phyloP scores from a whole-genome alignment of 2,888 invertebrate species.

The Herminia tarsipennalis region DNA sequence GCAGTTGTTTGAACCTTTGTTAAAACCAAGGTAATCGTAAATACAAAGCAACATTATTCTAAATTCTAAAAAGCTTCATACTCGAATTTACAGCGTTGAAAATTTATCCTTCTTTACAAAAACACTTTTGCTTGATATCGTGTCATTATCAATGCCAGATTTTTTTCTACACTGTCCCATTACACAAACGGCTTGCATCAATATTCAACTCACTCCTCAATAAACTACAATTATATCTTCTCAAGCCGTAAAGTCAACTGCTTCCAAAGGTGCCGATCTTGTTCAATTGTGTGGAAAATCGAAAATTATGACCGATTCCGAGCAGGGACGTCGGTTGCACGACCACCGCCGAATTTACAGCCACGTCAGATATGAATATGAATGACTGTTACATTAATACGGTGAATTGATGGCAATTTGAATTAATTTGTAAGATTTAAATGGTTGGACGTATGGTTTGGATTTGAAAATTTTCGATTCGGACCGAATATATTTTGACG shows the following conservation, averaged over 20 bases:
- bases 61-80: too few relatives aligned
- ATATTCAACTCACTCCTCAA: constrained; percentile 18
- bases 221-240: constrained; percentile 31
- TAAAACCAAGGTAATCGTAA: too few relatives aligned
- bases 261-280: constrained; percentile 60
- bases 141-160: too few relatives aligned
- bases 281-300: constrained; percentile 81
- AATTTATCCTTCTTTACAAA: too few relatives aligned
- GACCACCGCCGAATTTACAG: constrained; percentile 62
- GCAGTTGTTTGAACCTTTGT: too few relatives aligned
- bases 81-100: too few relatives aligned
- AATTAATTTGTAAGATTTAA: constrained; percentile 18
- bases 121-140: too few relatives aligned
- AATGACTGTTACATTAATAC: constrained; percentile 47
- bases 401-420: constrained; percentile 29
- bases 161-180: too few relatives aligned
- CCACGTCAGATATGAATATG: constrained; percentile 57
- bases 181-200: too few relatives aligned
- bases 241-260: constrained; percentile 19
- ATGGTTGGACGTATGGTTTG: not conserved
- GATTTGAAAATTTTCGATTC: not conserved
- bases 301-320: constrained; percentile 77
- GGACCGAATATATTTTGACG: too few relatives aligned
- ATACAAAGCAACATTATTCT: too few relatives aligned
- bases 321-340: constrained; percentile 61